Percentiles rank a stretch among this genome's conserved stretches.
Evolutionary conservation across 2,113 vertebrate genomes (phyloP).

Genomic region (Crotalus tigris): DNA sequence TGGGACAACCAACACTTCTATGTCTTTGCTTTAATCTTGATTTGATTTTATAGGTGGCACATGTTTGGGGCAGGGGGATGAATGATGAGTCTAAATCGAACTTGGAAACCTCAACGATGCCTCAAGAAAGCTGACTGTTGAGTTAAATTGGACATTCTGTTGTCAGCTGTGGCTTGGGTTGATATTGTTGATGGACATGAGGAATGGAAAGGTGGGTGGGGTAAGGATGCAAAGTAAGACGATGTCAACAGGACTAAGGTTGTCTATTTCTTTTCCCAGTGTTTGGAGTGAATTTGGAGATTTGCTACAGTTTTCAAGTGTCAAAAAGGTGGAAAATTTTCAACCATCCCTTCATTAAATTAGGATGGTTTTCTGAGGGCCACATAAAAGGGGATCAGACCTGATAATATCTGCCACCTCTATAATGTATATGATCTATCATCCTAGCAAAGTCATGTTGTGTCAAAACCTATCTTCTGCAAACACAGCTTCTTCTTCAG

Average conservation of each 20-base stretch:
- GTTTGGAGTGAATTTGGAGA: neutral
- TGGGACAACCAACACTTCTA: conserved; percentile 53
- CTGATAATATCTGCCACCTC: neutral
- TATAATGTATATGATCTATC: neutral
- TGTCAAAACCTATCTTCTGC: neutral
- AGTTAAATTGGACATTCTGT: neutral
- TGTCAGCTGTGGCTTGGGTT: neutral
- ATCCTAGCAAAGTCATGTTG: neutral
- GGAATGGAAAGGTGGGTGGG: neutral
- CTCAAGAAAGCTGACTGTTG: no score
- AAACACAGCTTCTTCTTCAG: neutral
- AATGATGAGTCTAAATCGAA: neutral
- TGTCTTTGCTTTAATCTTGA: neutral
- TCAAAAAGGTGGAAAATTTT: neutral
- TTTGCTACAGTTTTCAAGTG: neutral
- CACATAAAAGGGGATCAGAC: neutral
- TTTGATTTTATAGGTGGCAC: conserved; percentile 21
- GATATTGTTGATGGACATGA: neutral
- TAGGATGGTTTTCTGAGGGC: neutral
- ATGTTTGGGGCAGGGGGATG: neutral
- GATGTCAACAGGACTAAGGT: neutral
- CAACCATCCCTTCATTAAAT: neutral
- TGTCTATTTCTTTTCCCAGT: neutral
- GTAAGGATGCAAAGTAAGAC: neutral
- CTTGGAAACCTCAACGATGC: neutral